Base-by-base conservation (phyloP, 2,113 vertebrate species). In the Archocentrus centrarchus region DNA sequence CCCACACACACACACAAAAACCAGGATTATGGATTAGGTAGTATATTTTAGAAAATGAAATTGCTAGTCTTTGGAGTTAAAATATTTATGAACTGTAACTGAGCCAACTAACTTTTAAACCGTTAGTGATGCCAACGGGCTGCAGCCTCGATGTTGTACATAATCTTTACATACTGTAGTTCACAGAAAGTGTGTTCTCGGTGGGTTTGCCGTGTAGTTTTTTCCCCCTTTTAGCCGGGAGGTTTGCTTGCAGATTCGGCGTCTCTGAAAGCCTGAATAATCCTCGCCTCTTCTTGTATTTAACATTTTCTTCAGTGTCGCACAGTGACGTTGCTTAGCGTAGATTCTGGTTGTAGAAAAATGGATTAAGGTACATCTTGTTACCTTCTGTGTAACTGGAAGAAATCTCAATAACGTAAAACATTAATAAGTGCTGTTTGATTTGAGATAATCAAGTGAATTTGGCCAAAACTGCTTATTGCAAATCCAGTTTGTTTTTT, bases 81-180 rank as follows among this genome's bases (percentile, higher is more conserved):
- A 81, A 77, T 93, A 92, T 93, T 92, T 93, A 87, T 90, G 86
- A 93, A 90, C 86, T 95, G 89, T 94, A 93, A 89, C 95, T 96
- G 95, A 95, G 95, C 96, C 94, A 94, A 84, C 89, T 85, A 84
- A 90, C 80, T 87, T 82, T 70, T 79, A 73, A 84, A 84, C 62
- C 59, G 79, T 81, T 77, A 1, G 75, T 59, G n/a, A 81, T 57
- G 89, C 94, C 89, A 70, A 62, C 37, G 81, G 93, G 95, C 95
- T 95, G 94, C 94, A 89, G 91, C 86, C 89, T 64, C 68, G 50
- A 79, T 86, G 94, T 93, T 86, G 94, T 93, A 94, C 89, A 93
- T 91, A 91, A 0, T 85, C 50, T 86, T 85, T 86, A 59, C 68
- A 80, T 75, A 44, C 58, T 57, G 82, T 70, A 59, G 64, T 82